Evolutionary conservation across 1,140 invertebrate species (phyloP).

Genomic region (Spodoptera frugiperda): DNA sequence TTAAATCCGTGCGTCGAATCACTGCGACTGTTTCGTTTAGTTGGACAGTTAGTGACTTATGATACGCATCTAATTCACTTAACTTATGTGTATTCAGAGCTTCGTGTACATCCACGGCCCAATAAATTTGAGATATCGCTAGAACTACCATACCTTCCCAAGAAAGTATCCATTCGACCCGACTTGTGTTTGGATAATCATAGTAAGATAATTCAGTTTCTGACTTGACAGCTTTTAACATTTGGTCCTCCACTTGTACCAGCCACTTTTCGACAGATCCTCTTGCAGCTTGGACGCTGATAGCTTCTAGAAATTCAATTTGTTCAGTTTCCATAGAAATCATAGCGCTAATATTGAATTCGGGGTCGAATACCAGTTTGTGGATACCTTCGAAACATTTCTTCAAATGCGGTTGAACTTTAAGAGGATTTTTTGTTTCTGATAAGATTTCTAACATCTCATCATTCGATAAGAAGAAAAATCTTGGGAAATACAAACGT

Average conservation of each 20-base stretch:
- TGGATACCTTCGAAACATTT: slow-evolving; percentile 96
- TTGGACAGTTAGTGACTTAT: slow-evolving; percentile 86
- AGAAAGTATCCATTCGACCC: slow-evolving; percentile 91
- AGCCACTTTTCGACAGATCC: slow-evolving; percentile 98
- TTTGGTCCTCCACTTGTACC: slow-evolving; percentile 93
- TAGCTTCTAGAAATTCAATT: slow-evolving; percentile 89
- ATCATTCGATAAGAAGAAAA: slow-evolving; percentile 98
- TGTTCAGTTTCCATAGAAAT: slow-evolving; percentile 94
- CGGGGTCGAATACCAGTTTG: slow-evolving; percentile 90
- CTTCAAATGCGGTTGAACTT: slow-evolving; percentile 96
- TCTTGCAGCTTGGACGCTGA: slow-evolving; percentile 92
- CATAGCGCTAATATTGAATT: slow-evolving; percentile 94
- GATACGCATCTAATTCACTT: slow-evolving; percentile 86
- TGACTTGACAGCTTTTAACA: slow-evolving; percentile 91
- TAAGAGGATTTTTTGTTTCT: slow-evolving; percentile 95
- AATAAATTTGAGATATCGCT: slow-evolving; percentile 95
- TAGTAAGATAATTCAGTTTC: slow-evolving; percentile 91
- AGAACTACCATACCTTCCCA: slow-evolving; percentile 97
- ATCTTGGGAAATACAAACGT: slow-evolving; percentile 95
- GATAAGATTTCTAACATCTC: slow-evolving; percentile 98
- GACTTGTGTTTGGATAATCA: slow-evolving; percentile 88
- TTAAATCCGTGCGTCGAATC: slow-evolving; percentile 87
- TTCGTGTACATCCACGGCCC: slow-evolving; percentile 93
- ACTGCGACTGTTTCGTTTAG: slow-evolving; percentile 89
- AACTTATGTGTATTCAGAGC: slow-evolving; percentile 87